These are phyloP conservation scores for Mythimna albipuncta DNA, from an alignment of 2,888 invertebrate genomes.

Conservation along the genomic window DNA sequence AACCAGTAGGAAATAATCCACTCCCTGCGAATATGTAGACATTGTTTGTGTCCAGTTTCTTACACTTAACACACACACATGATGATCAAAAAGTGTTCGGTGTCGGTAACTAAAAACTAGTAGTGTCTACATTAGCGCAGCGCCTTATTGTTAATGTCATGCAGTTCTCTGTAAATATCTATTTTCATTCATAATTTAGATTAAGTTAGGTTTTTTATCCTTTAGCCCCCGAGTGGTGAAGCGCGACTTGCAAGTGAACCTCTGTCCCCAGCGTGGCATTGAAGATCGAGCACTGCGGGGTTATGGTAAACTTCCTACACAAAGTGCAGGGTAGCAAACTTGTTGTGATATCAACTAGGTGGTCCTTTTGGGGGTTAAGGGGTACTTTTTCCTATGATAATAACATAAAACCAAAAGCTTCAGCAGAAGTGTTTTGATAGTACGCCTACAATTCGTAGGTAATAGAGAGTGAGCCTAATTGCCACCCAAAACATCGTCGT, in stretches of 20 bases:
- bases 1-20: too few relatives aligned
- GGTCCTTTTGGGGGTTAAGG: neutral
- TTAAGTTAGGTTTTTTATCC: neutral
- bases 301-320: conserved; percentile 5
- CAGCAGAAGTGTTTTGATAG: too few relatives aligned
- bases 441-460: too few relatives aligned
- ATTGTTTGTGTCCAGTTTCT: too few relatives aligned
- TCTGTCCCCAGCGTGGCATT: neutral
- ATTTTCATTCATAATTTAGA: neutral
- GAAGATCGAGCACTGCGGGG: conserved; percentile 7
- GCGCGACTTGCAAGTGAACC: neutral
- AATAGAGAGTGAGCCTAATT: too few relatives aligned
- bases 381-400: neutral
- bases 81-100: too few relatives aligned
- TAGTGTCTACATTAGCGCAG: too few relatives aligned
- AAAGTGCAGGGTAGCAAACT: conserved; percentile 3
- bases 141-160: neutral
- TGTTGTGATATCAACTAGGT: neutral
- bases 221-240: neutral
- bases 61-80: too few relatives aligned
- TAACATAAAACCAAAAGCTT: neutral
- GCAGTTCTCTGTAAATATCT: neutral
- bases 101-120: too few relatives aligned
- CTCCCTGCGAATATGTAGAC: too few relatives aligned
- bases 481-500: too few relatives aligned